Conservation (phyloP, 1,140 invertebrate genomes). For the Camponotus floridanus region DNA sequence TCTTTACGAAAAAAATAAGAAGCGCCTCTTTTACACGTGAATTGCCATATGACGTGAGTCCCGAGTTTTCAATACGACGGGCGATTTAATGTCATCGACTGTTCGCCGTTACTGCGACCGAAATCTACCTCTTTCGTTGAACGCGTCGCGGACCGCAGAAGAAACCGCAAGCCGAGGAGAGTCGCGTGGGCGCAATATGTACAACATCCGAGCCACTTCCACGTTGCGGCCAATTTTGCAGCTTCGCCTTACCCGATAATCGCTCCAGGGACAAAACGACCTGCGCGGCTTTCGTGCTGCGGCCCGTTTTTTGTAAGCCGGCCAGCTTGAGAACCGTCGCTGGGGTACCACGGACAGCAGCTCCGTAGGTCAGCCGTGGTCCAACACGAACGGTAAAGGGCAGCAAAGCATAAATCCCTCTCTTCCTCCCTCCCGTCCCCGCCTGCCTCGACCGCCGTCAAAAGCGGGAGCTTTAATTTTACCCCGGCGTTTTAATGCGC, state of each 20-base stretch:
- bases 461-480: constrained; percentile 62
- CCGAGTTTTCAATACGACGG: not conserved
- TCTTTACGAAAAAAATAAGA: too few species aligned
- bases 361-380: not conserved
- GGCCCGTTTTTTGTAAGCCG: constrained; percentile 35
- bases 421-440: too few species aligned
- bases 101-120: constrained; percentile 5
- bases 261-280: constrained; percentile 20
- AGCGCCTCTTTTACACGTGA: too few species aligned
- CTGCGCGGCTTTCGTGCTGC: not conserved
- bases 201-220: constrained; percentile 10
- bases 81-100: constrained; percentile 13
- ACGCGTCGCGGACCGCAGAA: constrained; percentile 20
- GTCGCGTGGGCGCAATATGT: not conserved
- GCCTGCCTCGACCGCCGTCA: not conserved
- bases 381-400: constrained; percentile 47
- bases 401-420: constrained; percentile 63
- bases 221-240: constrained; percentile 30
- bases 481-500: constrained; percentile 53
- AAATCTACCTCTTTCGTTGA: constrained; percentile 2
- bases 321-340: constrained; percentile 47
- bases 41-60: not conserved
- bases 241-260: constrained; percentile 11
- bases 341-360: constrained; percentile 31
- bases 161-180: constrained; percentile 27